These are phyloP conservation scores for Drosophila virilis DNA, from an alignment of 1,140 invertebrate species.

Conservation along the genomic window DNA sequence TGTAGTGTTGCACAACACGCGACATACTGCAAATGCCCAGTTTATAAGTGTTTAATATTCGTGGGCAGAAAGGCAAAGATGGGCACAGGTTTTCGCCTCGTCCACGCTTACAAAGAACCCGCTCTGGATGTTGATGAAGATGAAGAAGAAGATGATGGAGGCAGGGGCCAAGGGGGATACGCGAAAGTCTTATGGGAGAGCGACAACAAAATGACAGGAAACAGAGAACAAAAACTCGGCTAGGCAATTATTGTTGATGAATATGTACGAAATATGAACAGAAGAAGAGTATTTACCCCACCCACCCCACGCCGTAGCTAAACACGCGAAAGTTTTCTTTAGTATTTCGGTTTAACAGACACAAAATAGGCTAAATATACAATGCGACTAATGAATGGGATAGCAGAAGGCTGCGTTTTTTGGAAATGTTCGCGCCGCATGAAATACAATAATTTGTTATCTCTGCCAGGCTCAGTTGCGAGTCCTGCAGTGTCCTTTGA, in stretches of 20 bases:
- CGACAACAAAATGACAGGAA: conserved; percentile 1
- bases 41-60: conserved; percentile 6
- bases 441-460: conserved; percentile 75
- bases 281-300: conserved; percentile 8
- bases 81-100: conserved; percentile 27
- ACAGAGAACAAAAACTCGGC: conserved; percentile 45
- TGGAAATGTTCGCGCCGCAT: conserved; percentile 43
- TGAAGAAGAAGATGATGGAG: conserved; percentile 10
- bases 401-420: conserved; percentile 2
- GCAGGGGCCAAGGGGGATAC: conserved; percentile 27
- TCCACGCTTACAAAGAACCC: conserved; percentile 34
- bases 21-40: not conserved
- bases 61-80: conserved; percentile 15
- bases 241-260: conserved; percentile 79
- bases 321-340: conserved; percentile 57
- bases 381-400: conserved; percentile 34
- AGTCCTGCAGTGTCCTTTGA: conserved; percentile 20
- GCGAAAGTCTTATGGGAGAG: conserved; percentile 40
- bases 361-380: not conserved
- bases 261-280: conserved; percentile 63
- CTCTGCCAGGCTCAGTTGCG: conserved; percentile 9
- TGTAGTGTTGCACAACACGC: not conserved
- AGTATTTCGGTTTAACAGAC: not conserved
- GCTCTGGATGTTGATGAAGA: conserved; percentile 11
- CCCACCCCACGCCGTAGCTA: not conserved